These are phyloP conservation scores for Drosophila nasuta DNA, from an alignment of 1,140 invertebrate genomes.

Conservation along the genomic window DNA sequence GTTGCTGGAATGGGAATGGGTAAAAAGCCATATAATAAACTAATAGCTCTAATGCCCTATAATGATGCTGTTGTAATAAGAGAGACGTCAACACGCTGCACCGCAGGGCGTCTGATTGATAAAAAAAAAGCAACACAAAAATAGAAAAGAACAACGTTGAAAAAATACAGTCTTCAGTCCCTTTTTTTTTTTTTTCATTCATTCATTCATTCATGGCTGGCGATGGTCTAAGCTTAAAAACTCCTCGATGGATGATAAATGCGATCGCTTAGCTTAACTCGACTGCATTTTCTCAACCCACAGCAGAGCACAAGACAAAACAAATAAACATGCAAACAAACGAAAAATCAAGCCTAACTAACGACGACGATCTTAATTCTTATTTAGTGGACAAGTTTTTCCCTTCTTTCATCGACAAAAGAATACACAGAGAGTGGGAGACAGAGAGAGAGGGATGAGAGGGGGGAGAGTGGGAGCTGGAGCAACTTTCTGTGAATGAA, in stretches of 20 bases:
- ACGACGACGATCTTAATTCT: conserved; percentile 65
- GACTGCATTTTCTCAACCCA: conserved; percentile 30
- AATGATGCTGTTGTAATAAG: conserved; percentile 79
- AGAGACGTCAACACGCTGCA: conserved; percentile 79
- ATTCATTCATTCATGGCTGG: conserved; percentile 31
- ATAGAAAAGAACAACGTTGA: background rate
- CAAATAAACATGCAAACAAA: conserved; percentile 39
- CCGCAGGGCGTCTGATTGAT: conserved; percentile 78
- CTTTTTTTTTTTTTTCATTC: background rate
- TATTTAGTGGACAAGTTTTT: conserved; percentile 74
- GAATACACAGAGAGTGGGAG: background rate
- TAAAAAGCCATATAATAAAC: conserved; percentile 50
- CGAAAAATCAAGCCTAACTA: conserved; percentile 15
- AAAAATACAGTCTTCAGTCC: conserved; percentile 4
- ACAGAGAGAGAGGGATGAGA: too few relatives aligned
- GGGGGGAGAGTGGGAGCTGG: too few relatives aligned
- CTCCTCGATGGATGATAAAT: conserved; percentile 39
- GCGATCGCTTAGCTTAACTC: conserved; percentile 37
- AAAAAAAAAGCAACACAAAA: conserved; percentile 40
- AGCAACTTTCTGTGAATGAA: conserved; percentile 58
- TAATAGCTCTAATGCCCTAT: conserved; percentile 79
- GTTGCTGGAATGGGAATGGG: background rate
- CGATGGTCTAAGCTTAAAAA: background rate
- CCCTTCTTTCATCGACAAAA: conserved; percentile 29
- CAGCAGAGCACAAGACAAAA: background rate